Evolutionary conservation across 2,888 invertebrate species (phyloP), one percentile per base, ranked within the genome.

Genomic region (Callimorpha dominula): DNA sequence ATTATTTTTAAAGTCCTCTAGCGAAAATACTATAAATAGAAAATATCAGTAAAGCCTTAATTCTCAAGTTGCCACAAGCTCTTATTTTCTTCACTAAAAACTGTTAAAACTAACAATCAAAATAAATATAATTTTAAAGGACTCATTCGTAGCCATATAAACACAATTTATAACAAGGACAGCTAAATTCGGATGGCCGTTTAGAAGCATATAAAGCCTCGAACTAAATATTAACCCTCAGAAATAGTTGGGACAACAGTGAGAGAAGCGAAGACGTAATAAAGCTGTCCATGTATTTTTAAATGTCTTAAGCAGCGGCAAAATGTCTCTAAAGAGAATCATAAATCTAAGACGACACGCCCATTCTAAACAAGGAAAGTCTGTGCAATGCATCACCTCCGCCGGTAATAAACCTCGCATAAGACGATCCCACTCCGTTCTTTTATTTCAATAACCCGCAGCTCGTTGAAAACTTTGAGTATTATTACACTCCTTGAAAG

Each of bases 381-480:
- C 82, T 78, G 79, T 80, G 81, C 86, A 85, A 87, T 91, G 88
- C 89, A 89, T 90, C 89, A 92, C 87, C 88, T 88, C 87, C 68
- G 79, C 78, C 80, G 78, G 85, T 90, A 91, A 91, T 91, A 92
- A 91, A 92, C 88, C 85, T 74, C 80, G 81, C 78, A 76, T 77
- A 80, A 84, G 85, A 87, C 84, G 85, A 85, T 85, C 85, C 82
- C 85, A 82, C 84, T 81, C 79, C 84, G 84, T 88, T 88, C 88
- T 90, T 93, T 92, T 90, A 90, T 90, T 94, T 93, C 92, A 92
- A 93, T 92, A 92, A 89, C 87, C 87, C 87, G 85, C 83, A 84
- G 86, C 85, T 88, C 86, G 86, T 90, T 88, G 80, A 81, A 83
- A 91, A 89, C 85, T 92, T 91, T 87, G 84, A 89, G 88, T 88